Base-by-base conservation (phyloP, 2,888 invertebrate genomes). In the Harmothoe impar region DNA sequence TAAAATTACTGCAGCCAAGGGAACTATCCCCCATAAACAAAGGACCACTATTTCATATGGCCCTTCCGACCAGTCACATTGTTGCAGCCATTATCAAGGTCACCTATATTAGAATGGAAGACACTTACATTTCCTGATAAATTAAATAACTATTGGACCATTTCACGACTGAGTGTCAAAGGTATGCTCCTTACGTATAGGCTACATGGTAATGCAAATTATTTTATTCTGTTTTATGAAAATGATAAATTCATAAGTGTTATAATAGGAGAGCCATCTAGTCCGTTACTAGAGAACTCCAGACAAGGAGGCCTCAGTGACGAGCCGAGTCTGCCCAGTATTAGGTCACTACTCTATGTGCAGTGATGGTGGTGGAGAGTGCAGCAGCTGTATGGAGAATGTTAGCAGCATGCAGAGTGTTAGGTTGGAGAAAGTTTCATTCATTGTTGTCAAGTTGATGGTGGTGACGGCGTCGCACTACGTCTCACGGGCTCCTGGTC, bases 381-480 rank as follows among this genome's bases (percentile, higher is more conserved):
- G 43, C 43, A 43, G 43, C 43, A 43, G 43, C 5, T 62, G 62
- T 62, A 62, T 62, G 62, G 62, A n/a, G 62, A n/a, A 5, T 20
- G n/a, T n/a, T 20, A 5, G 62, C n/a, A 62, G 62, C 62, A 62
- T 62, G 62, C 23, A 62, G 62, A 62, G 62, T 62, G 62, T 62
- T 62, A 62, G 62, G 23, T n/a, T 62, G 62, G 62, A 20, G 62
- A 62, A 62, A n/a, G 62, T 62, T 62, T n/a, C 25, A 25, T 72
- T 72, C 72, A 29, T 72, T 72, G 72, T 72, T 72, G 72, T 72
- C 72, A 7, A 72, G 72, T 72, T 72, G 29, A 29, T 25, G 15
- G 31, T 25, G 29, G n/a, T 15, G 29, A 23, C 31, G 72, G 5
- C 62, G 72, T 25, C 72, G 62, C 62, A 62, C 43, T 43, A 10